Evolutionary conservation across 2,113 vertebrate genomes (phyloP).

Genomic region (Lathamus discolor): DNA sequence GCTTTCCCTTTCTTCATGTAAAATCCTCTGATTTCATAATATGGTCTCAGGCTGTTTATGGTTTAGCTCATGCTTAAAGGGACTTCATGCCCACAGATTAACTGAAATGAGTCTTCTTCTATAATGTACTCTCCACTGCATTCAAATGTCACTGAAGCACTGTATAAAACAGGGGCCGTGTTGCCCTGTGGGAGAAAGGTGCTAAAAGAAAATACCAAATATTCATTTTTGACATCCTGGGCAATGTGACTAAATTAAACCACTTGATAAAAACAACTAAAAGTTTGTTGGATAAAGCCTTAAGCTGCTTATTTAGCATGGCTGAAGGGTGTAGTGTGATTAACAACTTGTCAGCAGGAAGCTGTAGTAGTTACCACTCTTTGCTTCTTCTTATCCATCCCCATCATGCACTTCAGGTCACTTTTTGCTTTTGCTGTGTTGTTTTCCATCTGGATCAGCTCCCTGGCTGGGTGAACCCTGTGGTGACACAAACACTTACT

Average conservation of each 20-base stretch:
- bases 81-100: not conserved
- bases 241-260: not conserved
- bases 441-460: not conserved
- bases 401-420: not conserved
- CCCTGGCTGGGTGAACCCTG: not conserved
- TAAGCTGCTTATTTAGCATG: not conserved
- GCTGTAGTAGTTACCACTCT: not conserved
- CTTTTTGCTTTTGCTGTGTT: not conserved
- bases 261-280: not conserved
- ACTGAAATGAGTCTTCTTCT: not conserved
- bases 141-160: not conserved
- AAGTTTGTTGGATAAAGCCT: not conserved
- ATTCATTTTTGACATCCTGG: not conserved
- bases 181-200: not conserved
- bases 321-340: not conserved
- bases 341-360: not conserved
- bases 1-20: not conserved
- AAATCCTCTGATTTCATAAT: slow-evolving; percentile 20
- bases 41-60: not conserved
- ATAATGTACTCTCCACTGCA: not conserved
- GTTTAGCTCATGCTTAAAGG: not conserved
- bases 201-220: not conserved
- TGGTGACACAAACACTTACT: not conserved
- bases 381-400: not conserved
- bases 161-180: not conserved